Evolutionary conservation across 2,797 vertebrate genomes (phyloP).

Genomic region (Macroramphosus scolopax): DNA sequence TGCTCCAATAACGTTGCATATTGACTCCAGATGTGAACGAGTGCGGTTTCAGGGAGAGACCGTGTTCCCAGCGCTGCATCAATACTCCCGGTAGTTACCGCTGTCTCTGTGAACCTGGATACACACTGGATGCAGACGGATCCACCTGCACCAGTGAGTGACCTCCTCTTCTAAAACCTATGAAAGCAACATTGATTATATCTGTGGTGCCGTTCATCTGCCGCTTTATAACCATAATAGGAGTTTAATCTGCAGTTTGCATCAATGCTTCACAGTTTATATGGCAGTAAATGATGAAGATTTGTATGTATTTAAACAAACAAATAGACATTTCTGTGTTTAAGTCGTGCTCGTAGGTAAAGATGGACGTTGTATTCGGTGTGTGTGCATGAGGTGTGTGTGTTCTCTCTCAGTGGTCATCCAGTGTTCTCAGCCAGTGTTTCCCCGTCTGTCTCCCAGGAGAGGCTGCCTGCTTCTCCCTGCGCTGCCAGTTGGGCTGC

Average conservation of each 20-base stretch:
- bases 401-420: slow-evolving; percentile 22
- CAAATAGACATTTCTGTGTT: too few relatives aligned
- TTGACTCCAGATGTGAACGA: slow-evolving; percentile 78
- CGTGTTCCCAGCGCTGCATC: slow-evolving; percentile 77
- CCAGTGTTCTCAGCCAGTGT: slow-evolving; percentile 46
- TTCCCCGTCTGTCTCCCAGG: slow-evolving; percentile 61
- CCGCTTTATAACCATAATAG: too few relatives aligned
- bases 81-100: slow-evolving; percentile 75
- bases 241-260: too few relatives aligned
- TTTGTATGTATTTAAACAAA: too few relatives aligned
- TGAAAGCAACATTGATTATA: too few relatives aligned
- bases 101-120: slow-evolving; percentile 75
- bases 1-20: slow-evolving; percentile 42
- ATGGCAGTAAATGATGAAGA: too few relatives aligned
- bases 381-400: slow-evolving; percentile 11
- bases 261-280: too few relatives aligned
- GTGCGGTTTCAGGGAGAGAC: slow-evolving; percentile 67
- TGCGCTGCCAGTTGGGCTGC: slow-evolving; percentile 74
- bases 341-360: too few relatives aligned
- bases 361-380: too few relatives aligned
- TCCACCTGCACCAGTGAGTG: slow-evolving; percentile 73
- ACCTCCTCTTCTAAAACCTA: background rate
- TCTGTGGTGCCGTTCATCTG: too few relatives aligned
- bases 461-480: slow-evolving; percentile 61
- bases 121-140: slow-evolving; percentile 64